Conservation (phyloP, 2,888 invertebrate species). For the Heliconius cydno region DNA sequence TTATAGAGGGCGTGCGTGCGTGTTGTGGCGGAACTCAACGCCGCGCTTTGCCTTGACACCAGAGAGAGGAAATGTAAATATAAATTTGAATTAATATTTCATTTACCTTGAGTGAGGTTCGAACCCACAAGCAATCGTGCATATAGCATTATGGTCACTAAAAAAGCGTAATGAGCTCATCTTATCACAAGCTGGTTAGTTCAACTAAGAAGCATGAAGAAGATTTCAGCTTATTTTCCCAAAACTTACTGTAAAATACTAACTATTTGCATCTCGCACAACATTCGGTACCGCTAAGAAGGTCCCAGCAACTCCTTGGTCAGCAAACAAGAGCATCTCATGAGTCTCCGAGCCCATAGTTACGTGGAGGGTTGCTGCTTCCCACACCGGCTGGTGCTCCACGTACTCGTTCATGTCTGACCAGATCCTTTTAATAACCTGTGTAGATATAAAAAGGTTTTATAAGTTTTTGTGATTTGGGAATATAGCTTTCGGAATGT, state of each 20-base stretch:
- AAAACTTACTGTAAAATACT: constrained; percentile 49
- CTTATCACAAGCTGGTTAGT: no score
- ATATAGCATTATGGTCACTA: no score
- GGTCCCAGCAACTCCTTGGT: constrained; percentile 67
- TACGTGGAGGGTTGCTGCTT: constrained; percentile 62
- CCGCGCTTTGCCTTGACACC: no score
- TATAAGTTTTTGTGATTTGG: neutral
- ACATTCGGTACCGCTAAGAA: constrained; percentile 68
- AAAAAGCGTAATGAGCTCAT: no score
- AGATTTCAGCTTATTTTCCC: neutral
- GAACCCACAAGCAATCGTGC: no score
- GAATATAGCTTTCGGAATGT: neutral
- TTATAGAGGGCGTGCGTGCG: no score
- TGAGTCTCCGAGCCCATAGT: constrained; percentile 59
- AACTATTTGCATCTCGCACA: constrained; percentile 58
- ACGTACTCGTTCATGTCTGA: constrained; percentile 70
- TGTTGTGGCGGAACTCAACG: no score
- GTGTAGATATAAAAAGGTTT: constrained; percentile 18
- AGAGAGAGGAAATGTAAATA: no score
- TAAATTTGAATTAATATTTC: no score
- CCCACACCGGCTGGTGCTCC: constrained; percentile 67
- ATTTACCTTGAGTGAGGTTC: no score
- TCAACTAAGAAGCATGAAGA: neutral
- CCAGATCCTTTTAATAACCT: constrained; percentile 64
- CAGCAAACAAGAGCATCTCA: constrained; percentile 67